Percentiles rank a stretch among this genome's conserved stretches.
phyloP scores from a whole-genome alignment of 2,113 vertebrate species.

The Varanus salvator region DNA sequence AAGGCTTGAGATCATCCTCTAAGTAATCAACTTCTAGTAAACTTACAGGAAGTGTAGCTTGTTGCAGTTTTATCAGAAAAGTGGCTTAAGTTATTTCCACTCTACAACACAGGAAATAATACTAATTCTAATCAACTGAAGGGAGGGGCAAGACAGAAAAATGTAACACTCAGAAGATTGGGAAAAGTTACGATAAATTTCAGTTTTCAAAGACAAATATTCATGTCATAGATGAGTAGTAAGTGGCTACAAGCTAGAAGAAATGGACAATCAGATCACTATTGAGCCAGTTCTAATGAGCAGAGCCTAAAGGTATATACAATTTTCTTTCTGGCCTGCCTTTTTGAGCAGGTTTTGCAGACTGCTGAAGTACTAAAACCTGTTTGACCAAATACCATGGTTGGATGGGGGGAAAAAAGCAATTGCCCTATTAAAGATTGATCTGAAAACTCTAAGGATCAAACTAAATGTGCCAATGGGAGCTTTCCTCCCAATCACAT shows the following conservation, averaged over 20 bases:
- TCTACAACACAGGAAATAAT: conserved; percentile 37
- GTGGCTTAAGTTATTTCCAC: neutral
- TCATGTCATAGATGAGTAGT: neutral
- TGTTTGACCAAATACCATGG: neutral
- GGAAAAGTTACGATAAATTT: neutral
- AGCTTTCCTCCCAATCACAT: too few species aligned
- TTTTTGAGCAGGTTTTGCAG: neutral
- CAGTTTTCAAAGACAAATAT: neutral
- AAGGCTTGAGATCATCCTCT: conserved; percentile 18
- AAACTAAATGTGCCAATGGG: too few species aligned
- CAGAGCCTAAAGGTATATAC: neutral
- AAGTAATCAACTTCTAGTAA: neutral
- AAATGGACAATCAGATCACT: neutral
- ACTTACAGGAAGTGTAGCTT: neutral
- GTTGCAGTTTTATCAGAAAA: neutral
- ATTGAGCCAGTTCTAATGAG: neutral
- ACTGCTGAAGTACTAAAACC: neutral
- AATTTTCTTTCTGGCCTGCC: neutral
- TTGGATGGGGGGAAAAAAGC: neutral
- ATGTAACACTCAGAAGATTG: conserved; percentile 4
- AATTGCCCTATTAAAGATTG: neutral
- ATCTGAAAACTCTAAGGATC: neutral
- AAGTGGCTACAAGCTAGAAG: neutral
- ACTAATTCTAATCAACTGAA: conserved; percentile 11
- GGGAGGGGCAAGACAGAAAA: conserved; percentile 27